These are phyloP conservation scores for Bos taurus DNA, from an alignment of 2,113 vertebrate genomes.

Conservation along the genomic window ARS-UCD2.0 NC_037348.1:22081501-22082000, in stretches of 20 bases:
- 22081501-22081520: background rate
- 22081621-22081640: background rate
- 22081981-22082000: background rate
- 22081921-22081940: background rate
- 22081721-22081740: background rate
- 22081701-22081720: background rate
- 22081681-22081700: background rate
- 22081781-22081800: background rate
- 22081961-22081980: background rate
- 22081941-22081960: background rate
- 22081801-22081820: background rate
- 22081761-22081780: background rate
- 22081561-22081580: background rate
- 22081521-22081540: background rate
- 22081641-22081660: background rate
- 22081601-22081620: background rate
- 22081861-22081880: background rate
- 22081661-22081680: background rate
- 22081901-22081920: background rate
- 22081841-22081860: background rate
- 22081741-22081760: background rate
- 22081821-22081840: background rate
- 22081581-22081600: background rate
- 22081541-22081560: conserved; percentile 18
- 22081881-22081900: background rate